A percentile compares a stretch with the other conserved stretches of the same genome.
phyloP scores from a whole-genome alignment of 1,140 invertebrate genomes.

The Pachyrhynchus sulphureomaculatus region DNA sequence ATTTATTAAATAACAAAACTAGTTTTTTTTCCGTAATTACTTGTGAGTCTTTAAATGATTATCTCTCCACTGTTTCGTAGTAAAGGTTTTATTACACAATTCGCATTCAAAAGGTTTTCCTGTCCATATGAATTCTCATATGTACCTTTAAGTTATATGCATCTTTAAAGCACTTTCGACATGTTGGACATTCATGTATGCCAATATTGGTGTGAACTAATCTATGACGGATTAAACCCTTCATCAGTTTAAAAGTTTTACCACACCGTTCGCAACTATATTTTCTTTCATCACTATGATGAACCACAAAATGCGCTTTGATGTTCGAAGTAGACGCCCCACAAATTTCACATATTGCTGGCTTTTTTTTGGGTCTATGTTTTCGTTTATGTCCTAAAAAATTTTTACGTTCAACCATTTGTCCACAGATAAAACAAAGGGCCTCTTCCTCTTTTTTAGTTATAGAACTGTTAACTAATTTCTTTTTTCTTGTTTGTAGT shows the following conservation, averaged over 20 bases:
- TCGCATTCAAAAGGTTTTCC: conserved; percentile 70
- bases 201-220: conserved; percentile 27
- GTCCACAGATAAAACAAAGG: no score
- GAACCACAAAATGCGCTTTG: conserved; percentile 1
- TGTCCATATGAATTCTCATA: conserved; percentile 68
- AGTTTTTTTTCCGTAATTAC: no score
- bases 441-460: no score
- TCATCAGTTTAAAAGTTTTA: conserved; percentile 11
- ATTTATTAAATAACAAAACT: no score
- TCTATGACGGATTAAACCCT: conserved; percentile 13
- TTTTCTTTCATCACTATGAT: not conserved
- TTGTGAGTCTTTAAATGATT: conserved; percentile 28
- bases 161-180: conserved; percentile 24
- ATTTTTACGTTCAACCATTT: not conserved
- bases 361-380: not conserved
- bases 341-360: not conserved
- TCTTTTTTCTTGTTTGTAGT: no score
- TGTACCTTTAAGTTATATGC: conserved; percentile 50
- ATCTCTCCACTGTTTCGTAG: conserved; percentile 14
- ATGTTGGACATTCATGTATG: conserved; percentile 32
- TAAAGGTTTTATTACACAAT: conserved; percentile 61
- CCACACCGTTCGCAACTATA: conserved; percentile 18
- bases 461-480: no score
- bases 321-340: not conserved
- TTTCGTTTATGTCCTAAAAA: not conserved